phyloP scores from a whole-genome alignment of 2,888 invertebrate species.

The Cephus pygmeus region DNA sequence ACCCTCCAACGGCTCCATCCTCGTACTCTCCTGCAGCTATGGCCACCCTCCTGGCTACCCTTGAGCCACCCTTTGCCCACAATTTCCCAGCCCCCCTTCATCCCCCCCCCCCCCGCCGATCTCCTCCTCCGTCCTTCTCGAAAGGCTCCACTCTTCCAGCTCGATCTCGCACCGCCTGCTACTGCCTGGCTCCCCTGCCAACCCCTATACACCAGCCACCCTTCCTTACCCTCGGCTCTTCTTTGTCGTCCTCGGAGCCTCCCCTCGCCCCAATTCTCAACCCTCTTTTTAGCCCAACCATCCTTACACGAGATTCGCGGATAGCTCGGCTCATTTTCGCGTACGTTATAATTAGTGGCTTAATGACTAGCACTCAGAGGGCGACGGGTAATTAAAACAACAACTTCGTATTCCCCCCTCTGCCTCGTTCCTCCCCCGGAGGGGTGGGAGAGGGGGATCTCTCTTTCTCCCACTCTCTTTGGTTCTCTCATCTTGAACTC shows the following conservation, averaged over 20 bases:
- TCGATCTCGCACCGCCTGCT: conserved; percentile 19
- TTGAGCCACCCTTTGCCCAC: conserved; percentile 25
- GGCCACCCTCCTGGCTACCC: conserved; percentile 17
- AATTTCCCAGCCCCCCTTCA: conserved; percentile 20
- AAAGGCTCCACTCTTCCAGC: conserved; percentile 16
- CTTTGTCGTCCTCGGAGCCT: conserved; percentile 11
- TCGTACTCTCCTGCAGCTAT: conserved; percentile 17
- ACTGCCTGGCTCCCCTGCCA: conserved; percentile 12
- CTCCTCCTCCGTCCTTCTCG: conserved; percentile 11
- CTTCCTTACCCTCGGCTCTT: conserved; percentile 17
- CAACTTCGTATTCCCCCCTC: conserved; percentile 44
- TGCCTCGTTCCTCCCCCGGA: conserved; percentile 25
- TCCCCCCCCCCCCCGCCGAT: no score
- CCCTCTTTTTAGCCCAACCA: conserved; percentile 2
- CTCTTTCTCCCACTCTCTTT: conserved; percentile 27
- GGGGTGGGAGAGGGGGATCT: neutral
- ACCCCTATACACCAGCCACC: conserved; percentile 19
- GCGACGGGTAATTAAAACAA: conserved; percentile 65
- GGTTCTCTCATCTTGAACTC: conserved; percentile 29
- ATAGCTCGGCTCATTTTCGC: conserved; percentile 58
- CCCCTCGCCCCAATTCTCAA: neutral
- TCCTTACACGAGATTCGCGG: conserved; percentile 26
- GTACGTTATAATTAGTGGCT: conserved; percentile 65
- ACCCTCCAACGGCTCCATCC: conserved; percentile 27
- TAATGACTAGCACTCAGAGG: conserved; percentile 61